Evolutionary conservation across 2,797 vertebrate genomes (phyloP), one percentile per base, ranked within the genome.

Genomic region (Girardinus metallicus): DNA sequence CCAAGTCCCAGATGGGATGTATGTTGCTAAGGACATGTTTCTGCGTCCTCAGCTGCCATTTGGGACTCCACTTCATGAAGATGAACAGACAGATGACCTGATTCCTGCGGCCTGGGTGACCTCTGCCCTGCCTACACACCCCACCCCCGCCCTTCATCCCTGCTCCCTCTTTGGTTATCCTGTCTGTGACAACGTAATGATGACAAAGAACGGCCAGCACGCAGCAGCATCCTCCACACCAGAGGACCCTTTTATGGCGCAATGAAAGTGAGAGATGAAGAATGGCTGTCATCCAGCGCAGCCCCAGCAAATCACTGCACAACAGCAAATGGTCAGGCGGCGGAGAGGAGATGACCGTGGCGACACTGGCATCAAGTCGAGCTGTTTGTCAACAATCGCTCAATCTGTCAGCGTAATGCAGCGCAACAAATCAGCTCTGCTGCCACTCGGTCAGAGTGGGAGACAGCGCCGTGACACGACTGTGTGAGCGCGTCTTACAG

Each of bases 261-360:
- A 92, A 93, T 94, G 93, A 95, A 95, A 94, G 93, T 93, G 93
- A 94, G 91, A 93, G 92, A 96, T 95, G 91, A 95, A 94, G 93
- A 85, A 71, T 74, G 81, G 88, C 85, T 93, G 91, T 95, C 91
- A 92, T 86, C 78, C 78, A 0, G 81, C 43, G 86, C 31, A 86
- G 84, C 83, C 80, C 85, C 85, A 78, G 90, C 94, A 94, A 94
- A 95, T 95, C 92, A 93, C 91, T 31, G 31, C 81, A 81, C 83
- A 74, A 88, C 89, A 76, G 88, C 73, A 47, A 83, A 83, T 79
- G 84, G 88, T 80, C 85, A 47, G 79, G 77, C 82, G 31, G 78
- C 2, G 47, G 77, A 86, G 87, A 84, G 87, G 84, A 81, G 83
- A 91, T 85, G 90, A 85, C 80, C 76, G 53, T 70, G 75, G 70